phyloP scores from a whole-genome alignment of 2,797 vertebrate species.

The Chaenodraco wilsoni region DNA sequence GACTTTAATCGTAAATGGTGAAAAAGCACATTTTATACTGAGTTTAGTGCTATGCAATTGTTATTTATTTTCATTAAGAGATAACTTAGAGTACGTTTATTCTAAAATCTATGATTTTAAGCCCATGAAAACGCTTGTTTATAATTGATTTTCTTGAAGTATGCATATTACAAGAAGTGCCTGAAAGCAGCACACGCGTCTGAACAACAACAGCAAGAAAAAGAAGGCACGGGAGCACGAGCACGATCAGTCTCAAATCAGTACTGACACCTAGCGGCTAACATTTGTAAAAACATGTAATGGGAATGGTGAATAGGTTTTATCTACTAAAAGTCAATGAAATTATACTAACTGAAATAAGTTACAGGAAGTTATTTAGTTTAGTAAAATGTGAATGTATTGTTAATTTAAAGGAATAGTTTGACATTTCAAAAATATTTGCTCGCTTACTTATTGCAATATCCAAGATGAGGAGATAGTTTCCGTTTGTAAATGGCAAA shows the following conservation, averaged over 20 bases:
- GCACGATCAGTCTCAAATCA: neutral
- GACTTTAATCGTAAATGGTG: accelerated
- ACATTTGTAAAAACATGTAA: accelerated
- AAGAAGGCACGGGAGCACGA: neutral
- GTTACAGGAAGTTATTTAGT: neutral
- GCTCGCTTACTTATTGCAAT: neutral
- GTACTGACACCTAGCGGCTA: conserved; percentile 55
- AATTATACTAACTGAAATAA: neutral
- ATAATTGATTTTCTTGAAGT: accelerated
- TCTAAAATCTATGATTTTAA: neutral
- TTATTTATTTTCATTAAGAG: accelerated
- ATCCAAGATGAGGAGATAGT: neutral
- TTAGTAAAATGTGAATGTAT: neutral
- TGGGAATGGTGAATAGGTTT: neutral
- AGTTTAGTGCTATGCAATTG: accelerated
- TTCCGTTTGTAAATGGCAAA: no score
- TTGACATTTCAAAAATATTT: neutral
- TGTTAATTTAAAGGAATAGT: neutral
- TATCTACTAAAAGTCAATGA: neutral
- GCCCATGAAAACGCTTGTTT: accelerated
- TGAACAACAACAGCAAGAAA: conserved; percentile 46
- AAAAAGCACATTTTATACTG: neutral
- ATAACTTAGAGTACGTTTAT: accelerated
- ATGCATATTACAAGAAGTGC: accelerated
- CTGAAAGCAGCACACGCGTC: conserved; percentile 35